Evolutionary conservation across 2,113 vertebrate genomes (phyloP).

Genomic region (Osmerus mordax): DNA sequence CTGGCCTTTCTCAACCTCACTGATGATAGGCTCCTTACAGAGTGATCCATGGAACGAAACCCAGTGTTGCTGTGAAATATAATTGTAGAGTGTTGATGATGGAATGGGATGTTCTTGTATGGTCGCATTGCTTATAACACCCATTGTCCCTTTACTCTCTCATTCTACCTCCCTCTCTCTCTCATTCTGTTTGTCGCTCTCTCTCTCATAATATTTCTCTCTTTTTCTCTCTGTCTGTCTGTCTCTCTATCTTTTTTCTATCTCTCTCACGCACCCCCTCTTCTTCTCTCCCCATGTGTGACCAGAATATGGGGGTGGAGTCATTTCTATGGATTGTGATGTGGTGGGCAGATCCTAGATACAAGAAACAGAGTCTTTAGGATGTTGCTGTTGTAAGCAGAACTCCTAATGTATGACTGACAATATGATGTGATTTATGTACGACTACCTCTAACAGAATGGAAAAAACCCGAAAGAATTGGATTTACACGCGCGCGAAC

Average conservation of each 20-base stretch:
- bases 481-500: conserved; percentile 8
- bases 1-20: conserved; percentile 2
- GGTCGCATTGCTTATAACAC: neutral
- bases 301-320: too few relatives aligned
- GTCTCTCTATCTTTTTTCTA: too few relatives aligned
- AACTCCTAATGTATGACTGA: conserved; percentile 28
- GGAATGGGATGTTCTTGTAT: neutral
- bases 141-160: neutral
- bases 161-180: neutral
- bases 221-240: conserved; percentile 20
- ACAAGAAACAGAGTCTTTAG: too few relatives aligned
- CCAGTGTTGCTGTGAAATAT: conserved; percentile 9
- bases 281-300: too few relatives aligned
- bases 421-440: conserved; percentile 12
- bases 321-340: too few relatives aligned
- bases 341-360: too few relatives aligned
- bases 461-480: neutral
- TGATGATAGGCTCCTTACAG: neutral
- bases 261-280: too few relatives aligned
- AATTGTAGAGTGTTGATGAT: conserved; percentile 18
- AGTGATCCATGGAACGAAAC: conserved; percentile 3
- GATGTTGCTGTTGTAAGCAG: too few relatives aligned
- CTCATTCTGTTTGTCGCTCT: conserved; percentile 27
- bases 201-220: neutral
- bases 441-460: neutral